Conservation (phyloP, 2,797 vertebrate genomes). For the Leuciscus waleckii region DNA sequence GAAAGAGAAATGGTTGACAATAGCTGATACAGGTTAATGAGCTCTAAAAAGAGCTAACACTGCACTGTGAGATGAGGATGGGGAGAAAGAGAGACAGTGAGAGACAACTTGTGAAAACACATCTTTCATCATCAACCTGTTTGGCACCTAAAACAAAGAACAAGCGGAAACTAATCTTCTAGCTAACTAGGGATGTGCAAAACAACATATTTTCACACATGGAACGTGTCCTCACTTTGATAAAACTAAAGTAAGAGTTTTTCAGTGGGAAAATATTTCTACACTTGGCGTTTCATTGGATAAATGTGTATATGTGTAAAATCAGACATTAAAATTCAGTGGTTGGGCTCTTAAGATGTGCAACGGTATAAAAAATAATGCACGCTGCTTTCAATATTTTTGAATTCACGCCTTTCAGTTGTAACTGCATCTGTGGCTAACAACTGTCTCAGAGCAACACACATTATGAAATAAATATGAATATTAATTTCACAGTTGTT, state of each 20-base stretch:
- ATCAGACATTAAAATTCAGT: conserved; percentile 11
- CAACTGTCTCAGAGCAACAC: conserved; percentile 15
- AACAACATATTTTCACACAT: neutral
- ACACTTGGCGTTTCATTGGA: neutral
- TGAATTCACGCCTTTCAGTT: neutral
- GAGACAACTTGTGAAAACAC: conserved; percentile 64
- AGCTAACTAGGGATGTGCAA: neutral
- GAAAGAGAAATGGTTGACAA: conserved; percentile 53
- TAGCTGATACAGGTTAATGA: conserved; percentile 67
- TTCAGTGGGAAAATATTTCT: neutral
- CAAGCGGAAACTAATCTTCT: neutral
- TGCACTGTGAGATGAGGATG: conserved; percentile 73
- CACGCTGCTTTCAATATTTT: neutral
- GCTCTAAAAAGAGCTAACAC: conserved; percentile 76
- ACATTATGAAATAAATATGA: conserved; percentile 7
- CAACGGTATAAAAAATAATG: neutral
- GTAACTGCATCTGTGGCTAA: neutral
- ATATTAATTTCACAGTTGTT: neutral
- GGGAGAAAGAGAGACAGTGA: conserved; percentile 60
- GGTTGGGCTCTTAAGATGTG: neutral
- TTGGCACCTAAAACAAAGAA: neutral
- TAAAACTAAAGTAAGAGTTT: neutral
- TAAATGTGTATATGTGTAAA: neutral
- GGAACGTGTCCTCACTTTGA: neutral
- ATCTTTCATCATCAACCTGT: conserved; percentile 20